Base-by-base conservation (phyloP, 2,888 invertebrate species). In the Noctua comes region DNA sequence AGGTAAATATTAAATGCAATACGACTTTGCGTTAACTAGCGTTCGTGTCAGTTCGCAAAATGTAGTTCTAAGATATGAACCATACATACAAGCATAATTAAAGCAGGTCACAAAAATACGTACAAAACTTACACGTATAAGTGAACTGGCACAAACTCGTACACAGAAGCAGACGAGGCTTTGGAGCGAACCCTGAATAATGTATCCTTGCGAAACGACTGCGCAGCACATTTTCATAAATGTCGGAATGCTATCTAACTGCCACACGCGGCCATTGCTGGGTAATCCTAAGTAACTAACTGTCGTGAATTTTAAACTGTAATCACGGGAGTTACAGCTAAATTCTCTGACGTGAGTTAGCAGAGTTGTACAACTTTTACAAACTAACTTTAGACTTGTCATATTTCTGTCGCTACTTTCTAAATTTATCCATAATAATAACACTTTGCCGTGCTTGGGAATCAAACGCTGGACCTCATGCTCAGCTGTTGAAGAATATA, bases 211-310 rank as follows among this genome's bases (percentile, higher is more conserved):
- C 62, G 76, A 86, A 86, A 87, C 68, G 84, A 84, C 75, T 73
- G 75, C 81, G 73, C 69, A 81, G 77, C 74, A 73, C 72, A 77
- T 78, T 84, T 88, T 84, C 88, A 84, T 86, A 86, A 87, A 81
- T 85, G 82, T 72, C 86, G 36, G 65, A 79, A 87, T 79, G 78
- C 76, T 81, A 73, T 79, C 77, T 77, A 72, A 82, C 76, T 74
- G 73, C 40, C 79, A 76, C 84, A 77, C 72, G 51, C 74, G 64
- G n/a, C 57, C 65, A 80, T 80, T 87, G 64, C 69, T 72, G 71
- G 70, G 54, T 79, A 83, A 86, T 79, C 70, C 87, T 79, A 68
- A 76, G 65, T 76, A 51, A 79, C 78, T 70, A 85, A 73, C 57
- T 62, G 68, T 57, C 70, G 75, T 76, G 57, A 74, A 79, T 73